Base-by-base conservation (phyloP, 2,797 vertebrate species). In the Xiphorhynchus erythropygius region DNA sequence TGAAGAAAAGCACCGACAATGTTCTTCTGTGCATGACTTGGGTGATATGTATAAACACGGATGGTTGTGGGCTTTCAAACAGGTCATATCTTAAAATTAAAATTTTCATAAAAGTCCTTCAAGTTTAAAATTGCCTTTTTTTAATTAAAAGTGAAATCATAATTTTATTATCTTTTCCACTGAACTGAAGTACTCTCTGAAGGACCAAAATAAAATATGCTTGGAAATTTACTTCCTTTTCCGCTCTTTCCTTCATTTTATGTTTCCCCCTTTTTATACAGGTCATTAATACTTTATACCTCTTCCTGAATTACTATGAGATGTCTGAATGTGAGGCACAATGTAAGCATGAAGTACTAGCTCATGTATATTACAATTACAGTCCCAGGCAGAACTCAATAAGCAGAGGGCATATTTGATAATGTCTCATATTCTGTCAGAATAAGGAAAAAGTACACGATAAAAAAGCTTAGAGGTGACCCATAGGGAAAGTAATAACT, bases 391-490 rank as follows among this genome's bases (percentile, higher is more conserved):
- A 94, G 95, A 97, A 92, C 84, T 96, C 90, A 95, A 87, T 94
- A 95, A 93, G 87, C 69, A 90, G 89, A 92, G 81, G 75, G 62
- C 89, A 83, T 68, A 75, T 67, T 90, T 93, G 74, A 93, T 92
- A 95, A 96, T 63, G 32, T 49, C 81, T 93, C 68, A 47, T 83
- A 89, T 89, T 94, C 82, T 92, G 78, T 92, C 86, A 89, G 92
- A 96, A 92, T 83, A 92, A 92, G 69, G 81, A 89, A 93, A 82
- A 94, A 94, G 60, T 53, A 77, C 73, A 60, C 0, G 14, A 83
- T 83, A 93, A 93, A 93, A 90, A 96, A 68, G 71, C 90, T 77
- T 89, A 83, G 81, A 93, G 93, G 93, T 96, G 90, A 96, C 90
- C 94, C 68, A 75, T 21, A 68, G 57, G 80, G 50, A 91, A 81